Base-by-base conservation (phyloP, 2,888 invertebrate genomes). In the Melipona bicolor region DNA sequence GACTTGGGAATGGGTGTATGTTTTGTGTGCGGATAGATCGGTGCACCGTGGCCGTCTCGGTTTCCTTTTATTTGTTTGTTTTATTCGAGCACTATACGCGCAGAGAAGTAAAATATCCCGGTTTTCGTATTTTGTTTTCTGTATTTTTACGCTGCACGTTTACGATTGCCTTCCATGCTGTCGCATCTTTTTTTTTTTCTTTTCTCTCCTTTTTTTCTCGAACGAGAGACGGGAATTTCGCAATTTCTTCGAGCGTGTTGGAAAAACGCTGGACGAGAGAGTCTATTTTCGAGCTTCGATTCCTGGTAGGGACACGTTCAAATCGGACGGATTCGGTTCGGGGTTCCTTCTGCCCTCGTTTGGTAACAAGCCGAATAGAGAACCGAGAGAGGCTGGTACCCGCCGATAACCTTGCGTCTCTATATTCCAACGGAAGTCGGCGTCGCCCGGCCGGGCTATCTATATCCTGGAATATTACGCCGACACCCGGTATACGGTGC, bases 401-500 rank as follows among this genome's bases (percentile, higher is more conserved):
- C 0, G 72, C 50, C 69, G 43, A 76, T 59, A 79, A 70, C 59
- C 49, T 17, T 21, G 74, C 49, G 27, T 36, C 75, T 81, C 49
- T 32, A n/a, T 52, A 54, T 72, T 52, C 15, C 65, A 71, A 69
- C 85, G 85, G 81, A 85, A 79, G 77, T 70, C 36, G 56, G 64
- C 62, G 71, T 54, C 62, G 21, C 50, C 62, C 52, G 1, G 6
- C 43, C 52, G n/a, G 17, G 83, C 70, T 81, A 74, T 76, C 83
- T 83, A 83, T 77, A 73, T 75, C 69, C 75, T 64, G 75, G 77
- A 43, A 68, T 85, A 71, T 80, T 73, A 65, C 68, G 17, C 67
- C 72, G 85, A 80, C 90, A 92, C 91, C 91, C 91, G 90, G 89
- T 92, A 91, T 87, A 89, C 87, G 72, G 56, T 56, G 87, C 84